Conservation (phyloP, 1,140 invertebrate species). For the Drosophila sproati region DNA sequence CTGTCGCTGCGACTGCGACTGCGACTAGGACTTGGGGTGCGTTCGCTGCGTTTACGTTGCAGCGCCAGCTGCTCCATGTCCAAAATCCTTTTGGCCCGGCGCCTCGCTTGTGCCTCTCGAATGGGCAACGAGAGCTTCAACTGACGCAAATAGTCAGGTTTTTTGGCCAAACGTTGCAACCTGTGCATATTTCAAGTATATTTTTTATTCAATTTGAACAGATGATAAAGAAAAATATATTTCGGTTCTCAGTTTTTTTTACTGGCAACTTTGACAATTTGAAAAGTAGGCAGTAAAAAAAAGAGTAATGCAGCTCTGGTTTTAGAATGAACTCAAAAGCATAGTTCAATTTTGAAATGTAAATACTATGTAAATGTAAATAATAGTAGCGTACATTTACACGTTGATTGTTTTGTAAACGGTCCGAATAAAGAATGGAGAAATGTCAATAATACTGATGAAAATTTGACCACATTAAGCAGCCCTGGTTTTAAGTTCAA, state of each 20-base stretch:
- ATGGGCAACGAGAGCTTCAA: constrained; percentile 9
- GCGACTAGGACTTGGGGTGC: constrained; percentile 21
- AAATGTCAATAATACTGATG: too few relatives aligned
- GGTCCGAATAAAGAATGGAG: too few relatives aligned
- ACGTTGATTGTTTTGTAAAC: too few relatives aligned
- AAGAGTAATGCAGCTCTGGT: too few relatives aligned
- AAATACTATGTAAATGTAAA: too few relatives aligned
- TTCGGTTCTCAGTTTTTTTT: background rate
- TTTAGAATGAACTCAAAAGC: too few relatives aligned
- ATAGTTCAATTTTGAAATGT: too few relatives aligned
- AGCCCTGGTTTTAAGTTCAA: too few relatives aligned
- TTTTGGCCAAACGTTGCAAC: constrained; percentile 12
- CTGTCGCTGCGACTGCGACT: constrained; percentile 33
- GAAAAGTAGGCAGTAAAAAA: too few relatives aligned
- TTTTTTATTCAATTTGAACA: background rate
- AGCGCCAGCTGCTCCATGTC: background rate
- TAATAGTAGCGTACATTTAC: too few relatives aligned
- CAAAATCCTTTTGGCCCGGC: background rate
- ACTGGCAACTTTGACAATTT: too few relatives aligned
- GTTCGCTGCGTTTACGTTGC: background rate
- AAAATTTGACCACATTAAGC: too few relatives aligned
- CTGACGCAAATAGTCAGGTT: constrained; percentile 3
- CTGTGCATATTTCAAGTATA: constrained; percentile 2
- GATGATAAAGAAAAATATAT: background rate
- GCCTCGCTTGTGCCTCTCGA: background rate